A percentile compares a stretch with the other conserved stretches of the same genome.
Conservation (phyloP, 2,888 invertebrate species). For the Pachycephus smyrnensis region DNA sequence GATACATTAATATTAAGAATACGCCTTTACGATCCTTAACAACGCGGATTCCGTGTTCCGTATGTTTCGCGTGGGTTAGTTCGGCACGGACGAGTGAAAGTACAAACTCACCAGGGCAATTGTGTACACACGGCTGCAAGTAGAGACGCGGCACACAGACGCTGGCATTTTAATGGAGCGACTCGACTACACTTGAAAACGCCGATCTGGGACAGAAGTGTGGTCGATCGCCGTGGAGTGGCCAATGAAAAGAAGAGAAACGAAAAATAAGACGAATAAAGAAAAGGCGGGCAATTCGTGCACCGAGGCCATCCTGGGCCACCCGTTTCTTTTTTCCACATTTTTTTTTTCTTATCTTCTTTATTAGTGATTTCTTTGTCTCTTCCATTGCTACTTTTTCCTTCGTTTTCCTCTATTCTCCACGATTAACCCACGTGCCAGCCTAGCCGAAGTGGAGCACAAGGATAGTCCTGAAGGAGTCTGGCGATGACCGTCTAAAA, state of each 20-base stretch:
- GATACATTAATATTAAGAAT: neutral
- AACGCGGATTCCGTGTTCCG: neutral
- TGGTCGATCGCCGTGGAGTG: constrained; percentile 15
- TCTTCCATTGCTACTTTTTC: neutral
- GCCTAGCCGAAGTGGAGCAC: neutral
- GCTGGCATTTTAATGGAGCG: neutral
- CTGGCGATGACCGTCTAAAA: too few relatives aligned
- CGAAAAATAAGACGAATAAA: neutral
- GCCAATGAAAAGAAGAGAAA: neutral
- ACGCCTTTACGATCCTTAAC: neutral
- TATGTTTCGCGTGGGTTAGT: neutral
- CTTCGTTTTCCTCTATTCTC: neutral
- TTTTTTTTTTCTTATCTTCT: neutral
- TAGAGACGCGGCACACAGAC: neutral
- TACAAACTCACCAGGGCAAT: constrained; percentile 8
- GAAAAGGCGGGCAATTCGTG: neutral
- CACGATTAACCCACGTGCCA: neutral
- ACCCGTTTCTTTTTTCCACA: neutral
- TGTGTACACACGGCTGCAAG: neutral
- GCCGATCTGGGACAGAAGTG: constrained; percentile 30
- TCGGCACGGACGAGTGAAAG: constrained; percentile 22
- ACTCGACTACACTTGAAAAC: neutral
- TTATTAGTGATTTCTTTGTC: neutral
- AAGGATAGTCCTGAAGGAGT: neutral
- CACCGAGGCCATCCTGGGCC: neutral